Base-by-base conservation (phyloP, 1,140 invertebrate species). In the Penaeus japonicus region DNA sequence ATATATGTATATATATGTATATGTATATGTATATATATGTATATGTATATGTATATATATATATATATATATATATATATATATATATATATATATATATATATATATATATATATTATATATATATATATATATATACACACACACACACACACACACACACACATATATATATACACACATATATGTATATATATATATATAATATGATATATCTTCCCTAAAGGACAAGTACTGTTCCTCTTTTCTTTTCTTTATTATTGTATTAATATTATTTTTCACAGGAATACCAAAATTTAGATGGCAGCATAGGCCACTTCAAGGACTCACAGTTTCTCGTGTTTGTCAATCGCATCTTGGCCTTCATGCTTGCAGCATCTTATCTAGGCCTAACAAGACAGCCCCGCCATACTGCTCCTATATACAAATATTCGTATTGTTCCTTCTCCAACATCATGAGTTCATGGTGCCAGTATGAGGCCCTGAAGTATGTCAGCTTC, bases 391-490 rank as follows among this genome's bases (percentile, higher is more conserved):
- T 89, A 22, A 84, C 80, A 5, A 85, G 90, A n/a, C 95, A 96
- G 90, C 95, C 96, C 10, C 93, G 95, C 10, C 95, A 97, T 91
- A 94, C 94, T 70, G 96, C 97, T 79, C 98, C 99, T 5, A 93
- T 99, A 3, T 99, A 99, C 92, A 98, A 98, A 93, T 99, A 99
- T 93, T 96, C 96, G 0, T 99, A 96, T 93, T 98, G 97, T 92
- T 98, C 98, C 0, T 95, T 99, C 91, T 99, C 98, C 24, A 99
- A 99, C 93, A 98, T 99, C 88, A 96, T 99, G 95, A 99, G 98
- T 92, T 98, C 97, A 62, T 99, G 98, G 98, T 99, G 98, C 93
- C 99, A 99, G 93, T 99, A 99, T 92, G 99, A 99, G 93, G 98
- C 98, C 30, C 93, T 99, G 4, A 99, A 99, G 93, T 99, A 96